These are phyloP conservation scores for Hestina assimilis DNA, from an alignment of 1,140 invertebrate genomes.

Conservation along the genomic window DNA sequence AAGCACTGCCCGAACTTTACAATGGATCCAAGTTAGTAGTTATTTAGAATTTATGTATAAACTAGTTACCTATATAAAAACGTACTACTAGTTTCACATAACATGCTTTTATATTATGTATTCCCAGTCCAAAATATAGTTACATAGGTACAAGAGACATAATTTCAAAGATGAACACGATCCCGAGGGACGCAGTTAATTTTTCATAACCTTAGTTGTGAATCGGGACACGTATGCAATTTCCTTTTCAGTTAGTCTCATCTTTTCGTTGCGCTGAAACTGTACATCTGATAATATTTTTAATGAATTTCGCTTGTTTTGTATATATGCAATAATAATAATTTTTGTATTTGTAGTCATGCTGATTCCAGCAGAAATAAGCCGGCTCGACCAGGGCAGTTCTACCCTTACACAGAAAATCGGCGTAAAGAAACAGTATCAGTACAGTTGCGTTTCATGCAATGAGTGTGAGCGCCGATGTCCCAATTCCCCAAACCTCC, in stretches of 20 bases:
- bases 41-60: too few relatives aligned
- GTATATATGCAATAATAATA: background rate
- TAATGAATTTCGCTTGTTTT: background rate
- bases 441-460: too few relatives aligned
- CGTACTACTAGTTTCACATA: too few relatives aligned
- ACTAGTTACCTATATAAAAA: too few relatives aligned
- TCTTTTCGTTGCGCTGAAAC: conserved; percentile 12
- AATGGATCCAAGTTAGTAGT: conserved; percentile 76
- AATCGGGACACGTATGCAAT: conserved; percentile 25
- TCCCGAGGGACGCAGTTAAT: conserved; percentile 12
- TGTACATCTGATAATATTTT: background rate
- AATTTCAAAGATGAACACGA: conserved; percentile 8
- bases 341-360: background rate
- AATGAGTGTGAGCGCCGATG: too few relatives aligned
- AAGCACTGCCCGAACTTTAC: conserved; percentile 72
- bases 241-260: conserved; percentile 27
- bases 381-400: too few relatives aligned
- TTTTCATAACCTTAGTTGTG: conserved; percentile 16
- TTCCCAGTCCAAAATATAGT: conserved; percentile 4
- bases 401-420: too few relatives aligned
- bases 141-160: conserved; percentile 2
- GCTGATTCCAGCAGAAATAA: too few relatives aligned
- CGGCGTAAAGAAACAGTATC: too few relatives aligned
- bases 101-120: background rate
- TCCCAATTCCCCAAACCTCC: too few relatives aligned